These are phyloP conservation scores for Catharus ustulatus DNA, from an alignment of 2,797 vertebrate genomes.

Conservation along the genomic window DNA sequence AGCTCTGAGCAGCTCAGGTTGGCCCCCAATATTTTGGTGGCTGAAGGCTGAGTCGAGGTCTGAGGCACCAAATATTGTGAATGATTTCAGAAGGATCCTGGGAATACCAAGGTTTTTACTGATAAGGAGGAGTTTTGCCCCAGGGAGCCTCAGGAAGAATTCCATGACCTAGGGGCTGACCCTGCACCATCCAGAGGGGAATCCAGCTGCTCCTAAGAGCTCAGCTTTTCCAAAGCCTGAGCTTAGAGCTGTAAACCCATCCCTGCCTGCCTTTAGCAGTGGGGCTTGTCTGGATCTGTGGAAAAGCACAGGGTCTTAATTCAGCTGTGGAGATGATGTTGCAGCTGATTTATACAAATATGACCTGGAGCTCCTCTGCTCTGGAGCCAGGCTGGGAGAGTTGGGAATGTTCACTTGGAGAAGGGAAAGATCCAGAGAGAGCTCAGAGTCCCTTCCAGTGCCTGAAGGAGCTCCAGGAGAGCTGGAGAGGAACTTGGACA, in stretches of 20 bases:
- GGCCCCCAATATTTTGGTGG: accelerated
- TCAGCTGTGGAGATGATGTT: neutral
- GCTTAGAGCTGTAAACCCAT: neutral
- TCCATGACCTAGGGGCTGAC: neutral
- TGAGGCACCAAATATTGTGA: neutral
- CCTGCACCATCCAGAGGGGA: accelerated
- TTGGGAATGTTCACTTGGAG: neutral
- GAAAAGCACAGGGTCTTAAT: neutral
- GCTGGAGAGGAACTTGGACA: neutral
- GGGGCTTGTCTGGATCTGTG: neutral
- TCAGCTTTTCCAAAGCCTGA: neutral
- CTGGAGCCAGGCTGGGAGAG: neutral
- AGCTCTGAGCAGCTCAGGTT: neutral
- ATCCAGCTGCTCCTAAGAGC: neutral
- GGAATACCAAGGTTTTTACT: neutral
- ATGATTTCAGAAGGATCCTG: neutral
- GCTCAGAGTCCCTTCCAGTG: accelerated
- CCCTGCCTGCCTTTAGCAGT: neutral
- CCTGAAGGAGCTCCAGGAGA: neutral
- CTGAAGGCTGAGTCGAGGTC: neutral
- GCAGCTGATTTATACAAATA: accelerated
- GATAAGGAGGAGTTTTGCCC: neutral
- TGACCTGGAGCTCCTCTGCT: neutral
- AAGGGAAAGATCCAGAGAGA: accelerated
- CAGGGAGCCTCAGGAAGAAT: neutral